These are phyloP conservation scores for Phalanger gymnotis DNA, from an alignment of 2,797 vertebrate genomes.

Conservation along the genomic window DNA sequence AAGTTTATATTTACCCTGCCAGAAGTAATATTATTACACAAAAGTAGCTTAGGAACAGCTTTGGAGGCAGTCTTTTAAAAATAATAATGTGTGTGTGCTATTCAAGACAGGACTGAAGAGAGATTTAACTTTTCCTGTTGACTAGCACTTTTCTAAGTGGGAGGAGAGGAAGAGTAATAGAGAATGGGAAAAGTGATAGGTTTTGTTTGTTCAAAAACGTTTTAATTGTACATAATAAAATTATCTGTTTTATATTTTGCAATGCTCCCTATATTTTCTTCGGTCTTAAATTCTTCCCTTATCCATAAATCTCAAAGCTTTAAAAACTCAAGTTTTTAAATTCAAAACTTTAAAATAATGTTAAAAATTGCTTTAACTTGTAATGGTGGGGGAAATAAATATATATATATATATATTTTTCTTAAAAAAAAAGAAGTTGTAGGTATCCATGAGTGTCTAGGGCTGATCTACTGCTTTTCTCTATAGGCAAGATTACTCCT, in stretches of 20 bases:
- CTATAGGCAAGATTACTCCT: background rate
- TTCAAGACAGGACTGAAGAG: background rate
- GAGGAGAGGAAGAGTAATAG: background rate
- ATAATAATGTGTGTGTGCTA: background rate
- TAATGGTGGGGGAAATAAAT: background rate
- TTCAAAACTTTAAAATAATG: background rate
- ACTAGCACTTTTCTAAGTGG: background rate
- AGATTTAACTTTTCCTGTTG: background rate
- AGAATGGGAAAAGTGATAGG: background rate
- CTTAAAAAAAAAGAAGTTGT: background rate
- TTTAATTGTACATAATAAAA: background rate
- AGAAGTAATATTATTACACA: constrained; percentile 18
- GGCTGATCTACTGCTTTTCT: background rate
- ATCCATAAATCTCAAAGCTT: background rate
- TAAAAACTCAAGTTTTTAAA: background rate
- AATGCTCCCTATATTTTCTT: background rate
- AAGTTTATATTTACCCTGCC: constrained; percentile 28
- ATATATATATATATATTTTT: no score
- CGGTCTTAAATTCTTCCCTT: background rate
- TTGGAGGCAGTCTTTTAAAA: background rate
- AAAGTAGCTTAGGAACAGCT: background rate
- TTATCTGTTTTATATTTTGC: background rate
- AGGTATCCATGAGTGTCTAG: background rate
- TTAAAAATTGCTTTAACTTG: background rate
- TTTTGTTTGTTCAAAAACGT: background rate